A percentile compares a stretch with the other conserved stretches of the same genome.
Evolutionary conservation across 2,888 invertebrate genomes (phyloP).

Genomic region (Orthosia gracilis): DNA sequence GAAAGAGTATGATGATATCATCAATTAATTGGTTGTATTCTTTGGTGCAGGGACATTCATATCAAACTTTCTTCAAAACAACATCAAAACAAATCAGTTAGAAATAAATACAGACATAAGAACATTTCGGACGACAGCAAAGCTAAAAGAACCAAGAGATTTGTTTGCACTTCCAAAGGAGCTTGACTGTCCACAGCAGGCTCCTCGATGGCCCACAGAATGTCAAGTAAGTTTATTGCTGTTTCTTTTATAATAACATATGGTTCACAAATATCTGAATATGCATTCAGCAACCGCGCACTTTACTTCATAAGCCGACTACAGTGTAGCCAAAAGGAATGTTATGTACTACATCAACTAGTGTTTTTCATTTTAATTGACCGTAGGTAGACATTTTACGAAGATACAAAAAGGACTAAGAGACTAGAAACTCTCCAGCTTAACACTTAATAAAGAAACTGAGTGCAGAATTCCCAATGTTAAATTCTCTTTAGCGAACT

Average conservation of each 20-base stretch:
- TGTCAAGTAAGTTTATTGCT: conserved; percentile 93
- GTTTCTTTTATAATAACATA: neutral
- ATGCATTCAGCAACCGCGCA: neutral
- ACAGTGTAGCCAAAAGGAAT: too few relatives aligned
- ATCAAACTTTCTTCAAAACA: conserved; percentile 92
- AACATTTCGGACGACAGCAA: conserved; percentile 92
- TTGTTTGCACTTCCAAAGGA: conserved; percentile 94
- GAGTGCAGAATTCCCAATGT: neutral
- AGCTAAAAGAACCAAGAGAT: conserved; percentile 93
- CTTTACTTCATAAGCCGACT: neutral
- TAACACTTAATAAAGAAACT: neutral
- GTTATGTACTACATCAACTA: neutral
- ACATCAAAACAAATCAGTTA: conserved; percentile 93
- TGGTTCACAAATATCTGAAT: conserved; percentile 10
- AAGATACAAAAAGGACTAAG: neutral
- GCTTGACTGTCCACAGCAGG: conserved; percentile 94
- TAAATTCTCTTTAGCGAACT: neutral
- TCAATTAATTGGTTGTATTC: conserved; percentile 13
- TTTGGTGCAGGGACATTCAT: conserved; percentile 90
- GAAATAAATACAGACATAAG: conserved; percentile 93
- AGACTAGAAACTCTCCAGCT: neutral
- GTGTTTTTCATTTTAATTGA: neutral
- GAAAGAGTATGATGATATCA: neutral
- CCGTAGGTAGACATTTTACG: neutral
- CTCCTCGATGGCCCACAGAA: conserved; percentile 97